Base-by-base conservation (phyloP, 2,113 vertebrate species). In the Brachypodius melanocephalos region DNA sequence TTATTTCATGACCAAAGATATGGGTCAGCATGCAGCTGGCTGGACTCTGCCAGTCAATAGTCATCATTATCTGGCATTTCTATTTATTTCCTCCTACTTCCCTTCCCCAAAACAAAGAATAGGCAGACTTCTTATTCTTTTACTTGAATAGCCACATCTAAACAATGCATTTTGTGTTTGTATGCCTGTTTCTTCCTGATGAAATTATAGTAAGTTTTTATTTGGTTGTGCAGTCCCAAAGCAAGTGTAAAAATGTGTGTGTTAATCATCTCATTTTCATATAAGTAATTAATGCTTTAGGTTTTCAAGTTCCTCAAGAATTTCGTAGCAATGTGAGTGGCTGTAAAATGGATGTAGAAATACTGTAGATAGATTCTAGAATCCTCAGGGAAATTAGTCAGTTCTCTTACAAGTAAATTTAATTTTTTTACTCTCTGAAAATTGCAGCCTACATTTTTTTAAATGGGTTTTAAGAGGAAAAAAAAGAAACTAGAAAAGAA, bases 381-480 rank as follows among this genome's bases (percentile, higher is more conserved):
- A 40, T 96, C 93, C 71, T 69, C 24, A 57, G 88, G 95, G 96
- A 93, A 94, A 97, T 97, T 63, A 95, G 74, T 80, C 73, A 67
- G 42, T 92, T 94, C 73, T 68, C 34, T 84, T 92, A 95, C 75
- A 66, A 85, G 84, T 93, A 95, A 71, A 81, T 96, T 96, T 95
- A 92, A 97, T 97, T 96, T 94, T 91, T 98, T 96, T 94, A 81
- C 73, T 68, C 48, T 38, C 57, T 83, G 38, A 93, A 96, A 96
- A 91, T 67, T 85, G 71, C 31, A 68, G 74, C 19, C 45, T 63
- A 40, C 85, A 31, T 88, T 85, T 73, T 82, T 88, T 82, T 96
- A 43, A 89, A 75, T 69, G 19, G 46, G 5, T 38, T 85, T 73
- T 31, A 82, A 84, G 38, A 38, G 80, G 8, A 78, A 63, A 87